phyloP scores from a whole-genome alignment of 2,888 invertebrate species.

The Antheraea assamensis region DNA sequence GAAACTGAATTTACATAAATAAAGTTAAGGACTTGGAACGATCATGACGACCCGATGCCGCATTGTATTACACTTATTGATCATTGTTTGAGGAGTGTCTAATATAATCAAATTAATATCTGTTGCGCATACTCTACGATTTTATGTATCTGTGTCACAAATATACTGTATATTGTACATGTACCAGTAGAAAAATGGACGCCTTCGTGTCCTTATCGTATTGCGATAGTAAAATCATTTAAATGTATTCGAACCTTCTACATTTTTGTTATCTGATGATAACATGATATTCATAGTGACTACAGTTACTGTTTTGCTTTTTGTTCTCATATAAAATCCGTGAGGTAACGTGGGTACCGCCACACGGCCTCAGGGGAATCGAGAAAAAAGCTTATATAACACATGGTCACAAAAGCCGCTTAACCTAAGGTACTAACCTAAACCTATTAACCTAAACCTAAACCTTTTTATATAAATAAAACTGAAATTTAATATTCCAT shows the following conservation, averaged over 20 bases:
- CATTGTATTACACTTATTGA: background rate
- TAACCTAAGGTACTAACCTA: too few relatives aligned
- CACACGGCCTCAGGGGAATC: too few relatives aligned
- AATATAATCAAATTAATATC: background rate
- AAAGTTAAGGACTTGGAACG: background rate
- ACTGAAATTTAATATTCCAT: too few relatives aligned
- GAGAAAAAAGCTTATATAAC: too few relatives aligned
- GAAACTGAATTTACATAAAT: background rate
- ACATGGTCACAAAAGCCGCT: too few relatives aligned
- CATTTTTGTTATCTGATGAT: too few relatives aligned
- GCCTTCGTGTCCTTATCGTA: background rate
- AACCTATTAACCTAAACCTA: too few relatives aligned
- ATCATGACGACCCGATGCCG: background rate
- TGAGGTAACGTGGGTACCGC: too few relatives aligned
- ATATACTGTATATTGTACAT: background rate
- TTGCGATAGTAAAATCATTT: background rate
- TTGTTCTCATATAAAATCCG: too few relatives aligned
- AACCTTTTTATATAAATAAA: too few relatives aligned
- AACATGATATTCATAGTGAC: too few relatives aligned
- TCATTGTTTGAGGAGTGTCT: background rate
- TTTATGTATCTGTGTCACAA: background rate
- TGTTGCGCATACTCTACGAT: background rate
- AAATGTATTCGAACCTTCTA: background rate
- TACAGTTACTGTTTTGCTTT: too few relatives aligned
- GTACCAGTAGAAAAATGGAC: background rate